Percentiles rank a stretch among this genome's conserved stretches.
phyloP scores from a whole-genome alignment of 2,888 invertebrate genomes.

The Idaea straminata region DNA sequence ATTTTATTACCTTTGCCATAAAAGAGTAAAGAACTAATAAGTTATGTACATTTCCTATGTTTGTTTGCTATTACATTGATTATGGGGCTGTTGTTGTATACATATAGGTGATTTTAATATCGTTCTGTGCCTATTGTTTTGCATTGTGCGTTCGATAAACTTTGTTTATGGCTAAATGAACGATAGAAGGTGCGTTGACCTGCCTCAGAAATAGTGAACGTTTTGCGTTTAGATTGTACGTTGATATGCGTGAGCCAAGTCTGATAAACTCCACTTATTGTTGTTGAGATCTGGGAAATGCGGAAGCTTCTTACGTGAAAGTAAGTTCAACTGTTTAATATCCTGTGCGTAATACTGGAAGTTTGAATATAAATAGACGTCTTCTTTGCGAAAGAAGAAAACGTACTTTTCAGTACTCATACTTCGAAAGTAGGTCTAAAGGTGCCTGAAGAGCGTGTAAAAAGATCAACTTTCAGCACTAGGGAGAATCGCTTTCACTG shows the following conservation, averaged over 20 bases:
- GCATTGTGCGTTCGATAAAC: constrained; percentile 68
- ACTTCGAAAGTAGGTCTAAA: too few relatives aligned
- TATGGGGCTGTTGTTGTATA: not conserved
- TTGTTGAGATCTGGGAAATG: constrained; percentile 1
- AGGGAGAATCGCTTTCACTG: too few relatives aligned
- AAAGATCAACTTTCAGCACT: too few relatives aligned
- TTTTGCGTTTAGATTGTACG: constrained; percentile 52
- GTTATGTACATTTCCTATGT: not conserved
- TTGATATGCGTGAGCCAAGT: constrained; percentile 40
- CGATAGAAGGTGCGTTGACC: constrained; percentile 69
- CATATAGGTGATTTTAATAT: constrained; percentile 64
- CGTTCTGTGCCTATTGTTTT: constrained; percentile 29
- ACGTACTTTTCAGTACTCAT: too few relatives aligned
- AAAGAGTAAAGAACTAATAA: not conserved
- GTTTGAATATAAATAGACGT: too few relatives aligned
- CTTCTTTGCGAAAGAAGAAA: too few relatives aligned
- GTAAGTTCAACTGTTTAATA: not conserved
- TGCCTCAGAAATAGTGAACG: constrained; percentile 58
- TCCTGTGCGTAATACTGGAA: too few relatives aligned
- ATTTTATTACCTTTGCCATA: not conserved
- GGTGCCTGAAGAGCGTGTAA: too few relatives aligned
- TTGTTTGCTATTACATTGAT: not conserved
- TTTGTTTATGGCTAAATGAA: constrained; percentile 76
- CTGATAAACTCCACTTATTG: not conserved
- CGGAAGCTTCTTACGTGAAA: not conserved